Evolutionary conservation across 2,888 invertebrate species (phyloP), one percentile per base, ranked within the genome.

Genomic region (Patella ulyssiponensis): DNA sequence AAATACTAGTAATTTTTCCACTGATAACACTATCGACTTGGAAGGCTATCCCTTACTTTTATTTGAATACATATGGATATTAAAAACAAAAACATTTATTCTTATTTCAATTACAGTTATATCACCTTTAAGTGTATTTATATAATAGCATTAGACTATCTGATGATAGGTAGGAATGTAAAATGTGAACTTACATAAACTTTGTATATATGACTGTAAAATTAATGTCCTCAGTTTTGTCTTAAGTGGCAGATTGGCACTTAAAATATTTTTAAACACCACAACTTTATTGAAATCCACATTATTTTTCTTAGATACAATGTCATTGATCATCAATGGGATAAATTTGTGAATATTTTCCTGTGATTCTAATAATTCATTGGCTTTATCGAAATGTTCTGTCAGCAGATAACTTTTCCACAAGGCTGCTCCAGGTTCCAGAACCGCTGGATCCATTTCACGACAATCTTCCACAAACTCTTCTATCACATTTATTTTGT

Each of bases 361-460:
- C 73, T 81, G 73, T 44, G 77, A 69, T 15, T 69, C 27, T 17
- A 82, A 56, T 33, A 82, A 51, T 14, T 73, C 33, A 54, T 83
- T 82, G 12, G 85, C 85, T 27, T 78, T 70, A 5, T 79, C 73
- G 77, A 83, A 85, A 27, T 79, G 76, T 44, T 79, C 81, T 12
- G 79, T 79, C 53, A 85, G 64, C 20, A 85, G 78, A 23, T 78
- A 79, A 71, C 82, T 82, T 53, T 83, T 83, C 85, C 85, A 85
- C 27, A 84, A 74, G 1, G 75, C 76, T 54, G 82, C 83, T 44
- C 73, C 75, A 0, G 80, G 78, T 54, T 76, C 73, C 12, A 73
- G 51, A n/a, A 79, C 79, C 17, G 75, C 75, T 23, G 74, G 69
- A 15, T 80, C 79, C 52, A 78, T 79, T 44, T 44, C 44, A 44